These are phyloP conservation scores for Pelecanoides urinatrix DNA, from an alignment of 2,113 vertebrate genomes.

Conservation along the genomic window DNA sequence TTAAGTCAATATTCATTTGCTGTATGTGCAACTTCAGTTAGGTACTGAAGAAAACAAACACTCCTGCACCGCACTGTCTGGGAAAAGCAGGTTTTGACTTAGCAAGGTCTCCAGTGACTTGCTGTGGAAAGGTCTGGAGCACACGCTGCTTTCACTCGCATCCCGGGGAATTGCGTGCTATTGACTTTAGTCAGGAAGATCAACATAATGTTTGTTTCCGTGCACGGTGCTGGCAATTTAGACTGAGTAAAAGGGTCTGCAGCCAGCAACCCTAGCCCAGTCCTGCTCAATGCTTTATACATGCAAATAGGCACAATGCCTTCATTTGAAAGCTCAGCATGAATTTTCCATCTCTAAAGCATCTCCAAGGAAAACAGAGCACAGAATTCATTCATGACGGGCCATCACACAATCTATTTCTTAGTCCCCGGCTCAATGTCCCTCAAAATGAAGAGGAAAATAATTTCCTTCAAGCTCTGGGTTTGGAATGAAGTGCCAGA, in stretches of 20 bases:
- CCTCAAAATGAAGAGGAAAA: not conserved
- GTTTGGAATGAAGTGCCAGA: not conserved
- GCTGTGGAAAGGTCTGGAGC: not conserved
- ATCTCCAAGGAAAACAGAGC: not conserved
- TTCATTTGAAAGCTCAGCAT: not conserved
- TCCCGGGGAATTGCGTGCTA: not conserved
- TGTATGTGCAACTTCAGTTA: not conserved
- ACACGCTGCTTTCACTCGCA: accelerated
- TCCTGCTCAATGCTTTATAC: not conserved
- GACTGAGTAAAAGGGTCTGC: not conserved
- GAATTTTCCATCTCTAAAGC: not conserved
- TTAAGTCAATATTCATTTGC: constrained; percentile 11
- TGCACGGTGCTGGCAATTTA: not conserved
- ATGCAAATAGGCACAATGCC: not conserved
- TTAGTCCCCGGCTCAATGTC: accelerated
- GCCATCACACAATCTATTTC: not conserved
- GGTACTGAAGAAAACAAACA: not conserved
- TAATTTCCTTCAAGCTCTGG: not conserved
- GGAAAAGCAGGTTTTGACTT: not conserved
- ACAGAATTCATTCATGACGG: not conserved
- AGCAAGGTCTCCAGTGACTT: not conserved
- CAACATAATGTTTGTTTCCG: not conserved
- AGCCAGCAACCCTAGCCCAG: not conserved
- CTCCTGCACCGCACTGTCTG: not conserved
- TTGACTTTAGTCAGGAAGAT: not conserved